Evolutionary conservation across 2,888 invertebrate genomes (phyloP), one percentile per base, ranked within the genome.

Genomic region (Cinara cedri): DNA sequence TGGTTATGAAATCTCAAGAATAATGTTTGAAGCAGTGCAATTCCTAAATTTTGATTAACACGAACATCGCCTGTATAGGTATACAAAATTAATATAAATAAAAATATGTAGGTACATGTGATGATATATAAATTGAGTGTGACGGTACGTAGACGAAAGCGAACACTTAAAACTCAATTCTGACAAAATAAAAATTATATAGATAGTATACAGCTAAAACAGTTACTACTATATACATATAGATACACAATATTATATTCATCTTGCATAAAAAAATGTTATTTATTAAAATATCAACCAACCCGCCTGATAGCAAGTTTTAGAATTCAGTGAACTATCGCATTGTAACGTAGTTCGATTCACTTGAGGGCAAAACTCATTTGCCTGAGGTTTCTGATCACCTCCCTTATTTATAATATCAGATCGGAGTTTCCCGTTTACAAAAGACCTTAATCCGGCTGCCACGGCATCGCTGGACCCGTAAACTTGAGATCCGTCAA

Each of bases 401-500:
- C 11, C 9, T 34, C 34, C 34, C 34, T 4, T 34, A 13, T 14
- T 24, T n/a, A 21, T 1, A 44, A 54, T 44, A 57, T 66, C 55
- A 26, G 75, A 75, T 60, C 66, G 76, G 3, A 81, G 75, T 55
- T 57, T 72, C 63, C 81, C 81, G 10, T 49, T 60, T 34, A 44
- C n/a, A 19, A 68, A 81, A 2, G 74, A 57, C 46, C 81, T 54
- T 19, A 81, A 13, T 16, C 21, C 16, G n/a, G 46, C 19, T 21
- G 81, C 81, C 16, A 81, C 49, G 9, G 13, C 16, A 51, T 65
- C 60, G 34, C 14, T 81, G 24, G 81, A 81, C 16, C 81, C 81
- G 49, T 81, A 81, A 51, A 81, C 44, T 24, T 75, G 81, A 65
- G 81, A 81, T 57, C 51, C 81, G 49, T 81, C 81, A 19, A 81